Base-by-base conservation (phyloP, 2,113 vertebrate genomes). In the Sylvilagus bachmani region DNA sequence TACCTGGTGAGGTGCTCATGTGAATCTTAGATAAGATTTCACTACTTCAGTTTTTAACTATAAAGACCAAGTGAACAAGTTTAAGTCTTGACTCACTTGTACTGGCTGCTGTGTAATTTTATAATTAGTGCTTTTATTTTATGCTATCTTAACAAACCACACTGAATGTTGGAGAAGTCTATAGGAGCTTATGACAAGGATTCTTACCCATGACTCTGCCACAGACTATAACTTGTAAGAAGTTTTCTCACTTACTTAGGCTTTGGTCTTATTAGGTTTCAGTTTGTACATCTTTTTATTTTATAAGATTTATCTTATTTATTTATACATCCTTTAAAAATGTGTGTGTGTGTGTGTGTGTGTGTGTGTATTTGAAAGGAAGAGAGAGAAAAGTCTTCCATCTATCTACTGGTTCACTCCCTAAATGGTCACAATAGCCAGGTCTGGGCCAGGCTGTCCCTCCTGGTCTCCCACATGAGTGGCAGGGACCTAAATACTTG, bases 181-280 rank as follows among this genome's bases (percentile, higher is more conserved):
- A 90, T 8, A 70, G 64, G 74, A 90, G 71, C 58, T 92, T 53
- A 64, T 55, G 17, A 80, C 70, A 77, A 33, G 25, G 25, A 2
- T 14, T 92, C 88, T 88, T 88, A 93, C 13, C 62, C 10, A 4
- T 44, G 33, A 22, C 61, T 95, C 90, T 94, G 44, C 82, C 82
- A 53, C 62, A 92, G 14, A 55, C 53, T 62, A 1, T 89, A 55
- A 88, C 27, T 61, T 93, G 24, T 31, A 77, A 70, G 21, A 38
- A 80, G 24, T 95, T 94, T 85, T 83, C 53, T 89, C 29, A 85
- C 93, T 89, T 93, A 49, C 87, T 22, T 90, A 49, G 89, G 27
- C 27, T 36, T 95, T 53, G 58, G 55, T 89, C 90, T 93, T 82
- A 21, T 38, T 91, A 73, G 17, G 11, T 93, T 89, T 95, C 33